phyloP scores from a whole-genome alignment of 2,888 invertebrate genomes.

The Molorchus minor region DNA sequence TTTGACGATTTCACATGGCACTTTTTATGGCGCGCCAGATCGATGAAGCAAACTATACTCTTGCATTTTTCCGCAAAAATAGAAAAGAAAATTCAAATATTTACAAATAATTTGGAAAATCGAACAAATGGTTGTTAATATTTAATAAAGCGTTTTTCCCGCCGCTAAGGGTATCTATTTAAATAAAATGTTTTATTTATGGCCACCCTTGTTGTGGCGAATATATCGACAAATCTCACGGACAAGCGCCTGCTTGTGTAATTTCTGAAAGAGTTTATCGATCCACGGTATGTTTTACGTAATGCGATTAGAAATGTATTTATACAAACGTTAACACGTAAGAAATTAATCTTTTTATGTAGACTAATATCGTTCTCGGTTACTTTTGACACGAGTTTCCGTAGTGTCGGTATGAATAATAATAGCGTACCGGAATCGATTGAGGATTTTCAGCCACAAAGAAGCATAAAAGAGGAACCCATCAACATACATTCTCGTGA shows the following conservation, averaged over 20 bases:
- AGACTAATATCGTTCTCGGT: conserved; percentile 36
- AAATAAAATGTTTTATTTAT: conserved; percentile 30
- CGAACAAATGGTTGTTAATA: too few relatives aligned
- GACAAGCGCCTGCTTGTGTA: conserved; percentile 12
- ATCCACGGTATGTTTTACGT: conserved; percentile 41
- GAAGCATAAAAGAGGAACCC: conserved; percentile 32
- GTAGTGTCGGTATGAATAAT: conserved; percentile 46
- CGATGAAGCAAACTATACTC: too few relatives aligned
- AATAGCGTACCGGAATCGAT: conserved; percentile 39
- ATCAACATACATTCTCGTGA: conserved; percentile 42
- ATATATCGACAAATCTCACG: conserved; percentile 21
- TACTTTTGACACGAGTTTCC: conserved; percentile 44
- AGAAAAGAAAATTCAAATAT: too few relatives aligned
- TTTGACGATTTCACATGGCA: too few relatives aligned
- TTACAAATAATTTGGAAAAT: too few relatives aligned
- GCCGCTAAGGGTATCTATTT: conserved; percentile 16
- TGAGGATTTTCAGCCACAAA: conserved; percentile 40
- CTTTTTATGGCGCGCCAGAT: too few relatives aligned
- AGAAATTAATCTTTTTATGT: conserved; percentile 52
- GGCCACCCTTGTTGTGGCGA: conserved; percentile 13
- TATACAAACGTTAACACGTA: conserved; percentile 47
- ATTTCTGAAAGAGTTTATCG: conserved; percentile 33
- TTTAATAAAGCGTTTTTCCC: too few relatives aligned
- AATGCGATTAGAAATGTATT: conserved; percentile 49
- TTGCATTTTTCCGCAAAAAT: too few relatives aligned